These are phyloP conservation scores for Clarias pachynema DNA, from an alignment of 2,797 vertebrate genomes.

Conservation along the genomic window DNA sequence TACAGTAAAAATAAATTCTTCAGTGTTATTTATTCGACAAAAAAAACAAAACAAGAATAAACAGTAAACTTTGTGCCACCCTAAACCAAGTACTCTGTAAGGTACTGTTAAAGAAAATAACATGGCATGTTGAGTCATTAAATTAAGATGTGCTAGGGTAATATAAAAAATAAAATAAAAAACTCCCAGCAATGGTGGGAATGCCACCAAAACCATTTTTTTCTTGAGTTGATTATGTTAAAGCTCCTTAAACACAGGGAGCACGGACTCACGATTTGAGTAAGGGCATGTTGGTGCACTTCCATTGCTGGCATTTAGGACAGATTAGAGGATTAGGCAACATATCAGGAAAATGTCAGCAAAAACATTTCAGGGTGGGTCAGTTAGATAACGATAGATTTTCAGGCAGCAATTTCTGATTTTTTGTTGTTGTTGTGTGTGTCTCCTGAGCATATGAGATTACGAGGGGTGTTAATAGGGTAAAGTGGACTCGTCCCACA, in stretches of 20 bases:
- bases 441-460: conserved; percentile 29
- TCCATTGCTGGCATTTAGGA: conserved; percentile 8
- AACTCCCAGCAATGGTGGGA: conserved; percentile 39
- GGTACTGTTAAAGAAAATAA: neutral
- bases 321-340: conserved; percentile 48
- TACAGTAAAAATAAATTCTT: conserved; percentile 54
- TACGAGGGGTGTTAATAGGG: conserved; percentile 42
- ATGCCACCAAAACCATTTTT: conserved; percentile 9
- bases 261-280: neutral
- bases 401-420: conserved; percentile 53
- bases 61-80: neutral
- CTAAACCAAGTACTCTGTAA: conserved; percentile 9
- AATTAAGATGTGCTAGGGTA: neutral
- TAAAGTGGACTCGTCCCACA: conserved; percentile 78
- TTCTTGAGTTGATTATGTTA: conserved; percentile 22
- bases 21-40: conserved; percentile 28
- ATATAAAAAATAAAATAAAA: conserved; percentile 23
- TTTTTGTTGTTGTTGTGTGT: conserved; percentile 31
- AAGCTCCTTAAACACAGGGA: conserved; percentile 24
- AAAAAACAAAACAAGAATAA: neutral
- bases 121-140: conserved; percentile 14
- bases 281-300: neutral
- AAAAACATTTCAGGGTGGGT: conserved; percentile 19
- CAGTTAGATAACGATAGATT: conserved; percentile 70
- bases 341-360: conserved; percentile 41